phyloP scores from a whole-genome alignment of 2,888 invertebrate species.

The Eucriotettix oculatus region DNA sequence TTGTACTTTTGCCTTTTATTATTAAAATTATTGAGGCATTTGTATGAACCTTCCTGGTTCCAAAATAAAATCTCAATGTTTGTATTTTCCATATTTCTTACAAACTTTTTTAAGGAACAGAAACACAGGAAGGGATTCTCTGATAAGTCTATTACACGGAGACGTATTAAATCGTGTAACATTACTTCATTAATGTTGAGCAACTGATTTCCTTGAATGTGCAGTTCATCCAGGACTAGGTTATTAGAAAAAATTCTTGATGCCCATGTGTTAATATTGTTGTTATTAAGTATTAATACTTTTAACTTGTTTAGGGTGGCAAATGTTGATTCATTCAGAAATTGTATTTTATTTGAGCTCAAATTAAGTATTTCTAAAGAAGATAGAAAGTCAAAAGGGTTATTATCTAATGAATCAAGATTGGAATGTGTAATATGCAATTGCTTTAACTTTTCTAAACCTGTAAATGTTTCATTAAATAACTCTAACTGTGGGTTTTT shows the following conservation, averaged over 20 bases:
- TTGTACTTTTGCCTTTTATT: too few relatives aligned
- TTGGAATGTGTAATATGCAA: constrained; percentile 26
- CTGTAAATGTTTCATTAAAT: constrained; percentile 23
- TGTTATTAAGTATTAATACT: constrained; percentile 33
- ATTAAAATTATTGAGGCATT: too few relatives aligned
- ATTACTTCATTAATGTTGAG: constrained; percentile 37
- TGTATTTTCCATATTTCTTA: constrained; percentile 24
- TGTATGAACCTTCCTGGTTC: too few relatives aligned
- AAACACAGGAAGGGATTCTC: constrained; percentile 41
- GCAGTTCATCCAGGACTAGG: constrained; percentile 26
- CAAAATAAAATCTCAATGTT: too few relatives aligned
- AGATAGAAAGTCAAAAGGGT: not conserved
- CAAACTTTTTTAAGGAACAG: too few relatives aligned
- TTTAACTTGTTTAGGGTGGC: constrained; percentile 25
- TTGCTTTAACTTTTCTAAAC: constrained; percentile 27
- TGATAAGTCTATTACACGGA: constrained; percentile 33
- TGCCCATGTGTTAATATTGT: constrained; percentile 40
- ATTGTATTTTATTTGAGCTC: not conserved
- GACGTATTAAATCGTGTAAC: constrained; percentile 32
- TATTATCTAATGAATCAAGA: not conserved
- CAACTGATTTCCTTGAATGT: constrained; percentile 35
- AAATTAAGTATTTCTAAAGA: not conserved
- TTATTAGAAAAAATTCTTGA: constrained; percentile 25
- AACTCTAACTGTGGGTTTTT: constrained; percentile 22
- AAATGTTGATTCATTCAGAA: constrained; percentile 22